Base-by-base conservation (phyloP, 2,113 vertebrate species). In the Tetrax tetrax region DNA sequence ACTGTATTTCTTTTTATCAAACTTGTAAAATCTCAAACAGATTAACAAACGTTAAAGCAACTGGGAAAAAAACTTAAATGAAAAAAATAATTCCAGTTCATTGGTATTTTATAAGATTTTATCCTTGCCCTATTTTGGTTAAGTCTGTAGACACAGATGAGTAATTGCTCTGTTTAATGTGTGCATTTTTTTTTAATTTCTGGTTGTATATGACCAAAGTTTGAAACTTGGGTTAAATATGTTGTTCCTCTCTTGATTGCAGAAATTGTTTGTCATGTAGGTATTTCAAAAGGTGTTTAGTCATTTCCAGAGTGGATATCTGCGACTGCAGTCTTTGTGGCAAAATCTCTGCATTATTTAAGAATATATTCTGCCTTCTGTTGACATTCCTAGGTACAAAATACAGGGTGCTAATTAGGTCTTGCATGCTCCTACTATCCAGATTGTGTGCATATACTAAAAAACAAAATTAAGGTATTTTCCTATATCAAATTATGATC, bases 371-470 rank as follows among this genome's bases (percentile, higher is more conserved):
- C 69, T 97, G 56, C 82, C 31, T 95, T 87, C 64, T 91, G 56
- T 82, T 90, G 47, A 60, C 27, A 65, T 74, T 50, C 31, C 63
- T 35, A 41, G 10, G 14, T 48, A 50, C 17, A 69, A 93, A 87
- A 6, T 43, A 82, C 50, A 61, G 53, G 65, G 61, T 35, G 38
- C 92, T 97, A 96, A 96, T 97, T 98, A 95, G 93, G 95, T 87
- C 69, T 94, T 41, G 12, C 51, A 37, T 91, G 89, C 43, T 76
- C 28, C 60, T 92, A 69, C 91, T 95, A 80, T 94, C 83, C 87
- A 94, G 90, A 94, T 9, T 14, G 78, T 12, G 15, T 79, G 83
- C 94, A 89, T 92, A 93, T 92, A 94, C 95, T 91, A 71, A 61
- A n/a, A 83, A 33, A 57, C 18, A 48, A 22, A 48, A 48, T 90